Evolutionary conservation across 1,140 invertebrate genomes (phyloP).

Genomic region (Dendroctonus valens): DNA sequence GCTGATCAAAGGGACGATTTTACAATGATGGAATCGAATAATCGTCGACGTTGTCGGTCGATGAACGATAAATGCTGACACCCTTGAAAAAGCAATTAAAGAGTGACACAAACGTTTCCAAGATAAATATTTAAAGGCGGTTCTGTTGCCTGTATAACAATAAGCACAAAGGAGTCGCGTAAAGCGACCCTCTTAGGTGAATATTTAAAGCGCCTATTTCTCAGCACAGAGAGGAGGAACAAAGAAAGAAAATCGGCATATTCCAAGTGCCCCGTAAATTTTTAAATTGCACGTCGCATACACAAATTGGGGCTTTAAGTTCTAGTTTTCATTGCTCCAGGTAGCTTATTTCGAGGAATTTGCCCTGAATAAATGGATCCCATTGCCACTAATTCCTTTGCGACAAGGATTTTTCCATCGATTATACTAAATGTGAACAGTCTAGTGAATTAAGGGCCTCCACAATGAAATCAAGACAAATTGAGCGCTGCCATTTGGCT

Average conservation of each 20-base stretch:
- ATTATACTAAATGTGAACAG: too few relatives aligned
- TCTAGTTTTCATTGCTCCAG: not conserved
- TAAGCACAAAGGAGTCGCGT: slow-evolving; percentile 7
- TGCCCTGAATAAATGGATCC: not conserved
- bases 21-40: too few relatives aligned
- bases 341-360: too few relatives aligned
- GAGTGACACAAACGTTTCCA: too few relatives aligned
- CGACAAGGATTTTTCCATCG: too few relatives aligned
- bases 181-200: slow-evolving; percentile 15
- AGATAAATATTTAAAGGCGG: too few relatives aligned
- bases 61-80: too few relatives aligned
- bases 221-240: slow-evolving; percentile 4
- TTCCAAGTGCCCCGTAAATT: slow-evolving; percentile 29
- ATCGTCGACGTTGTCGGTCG: too few relatives aligned
- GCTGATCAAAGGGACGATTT: too few relatives aligned
- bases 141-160: too few relatives aligned
- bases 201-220: slow-evolving; percentile 27
- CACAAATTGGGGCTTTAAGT: slow-evolving; percentile 23
- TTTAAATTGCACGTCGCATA: slow-evolving; percentile 25
- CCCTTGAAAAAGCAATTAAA: too few relatives aligned
- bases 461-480: slow-evolving; percentile 21
- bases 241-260: slow-evolving; percentile 27
- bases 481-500: slow-evolving; percentile 10
- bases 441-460: slow-evolving; percentile 5
- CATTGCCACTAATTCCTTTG: too few relatives aligned